Evolutionary conservation across 2,888 invertebrate species (phyloP).

Genomic region (Acanthococcus lagerstroemiae): DNA sequence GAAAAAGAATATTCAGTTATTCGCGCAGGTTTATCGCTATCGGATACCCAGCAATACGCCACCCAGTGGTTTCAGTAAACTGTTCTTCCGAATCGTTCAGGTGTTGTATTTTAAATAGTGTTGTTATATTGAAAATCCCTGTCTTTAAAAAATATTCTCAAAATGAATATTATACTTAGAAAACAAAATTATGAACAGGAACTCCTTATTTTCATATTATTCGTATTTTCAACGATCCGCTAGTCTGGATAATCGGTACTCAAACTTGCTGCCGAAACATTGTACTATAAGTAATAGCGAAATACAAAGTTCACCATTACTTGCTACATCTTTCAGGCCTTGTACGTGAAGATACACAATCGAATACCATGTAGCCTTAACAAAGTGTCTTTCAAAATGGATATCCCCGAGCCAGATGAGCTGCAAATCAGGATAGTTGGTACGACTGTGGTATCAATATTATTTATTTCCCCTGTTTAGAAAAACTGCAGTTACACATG

Average conservation of each 20-base stretch:
- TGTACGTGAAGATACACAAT: slow-evolving; percentile 78
- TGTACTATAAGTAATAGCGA: too few relatives aligned
- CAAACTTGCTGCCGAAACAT: too few relatives aligned
- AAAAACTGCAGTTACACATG: too few relatives aligned
- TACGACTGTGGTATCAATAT: slow-evolving; percentile 38
- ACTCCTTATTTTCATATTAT: too few relatives aligned
- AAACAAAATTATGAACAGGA: too few relatives aligned
- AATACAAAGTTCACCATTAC: not conserved
- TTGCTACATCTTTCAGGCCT: slow-evolving; percentile 22
- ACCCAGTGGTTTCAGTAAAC: slow-evolving; percentile 44
- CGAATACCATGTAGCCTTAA: slow-evolving; percentile 80
- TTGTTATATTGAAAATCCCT: too few relatives aligned
- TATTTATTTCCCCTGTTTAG: too few relatives aligned
- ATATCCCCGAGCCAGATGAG: slow-evolving; percentile 74
- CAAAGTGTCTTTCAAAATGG: slow-evolving; percentile 68
- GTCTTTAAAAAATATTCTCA: too few relatives aligned
- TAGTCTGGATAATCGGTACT: too few relatives aligned
- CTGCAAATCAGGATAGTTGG: slow-evolving; percentile 51
- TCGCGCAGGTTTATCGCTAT: slow-evolving; percentile 62
- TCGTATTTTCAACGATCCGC: too few relatives aligned
- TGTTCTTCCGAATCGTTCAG: slow-evolving; percentile 49
- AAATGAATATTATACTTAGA: too few relatives aligned
- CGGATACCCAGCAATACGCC: slow-evolving; percentile 48
- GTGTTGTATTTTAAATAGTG: too few relatives aligned
- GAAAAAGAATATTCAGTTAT: slow-evolving; percentile 67